Evolutionary conservation across 1,140 invertebrate species (phyloP), one percentile per base, ranked within the genome.

Genomic region (Pachyrhynchus sulphureomaculatus): DNA sequence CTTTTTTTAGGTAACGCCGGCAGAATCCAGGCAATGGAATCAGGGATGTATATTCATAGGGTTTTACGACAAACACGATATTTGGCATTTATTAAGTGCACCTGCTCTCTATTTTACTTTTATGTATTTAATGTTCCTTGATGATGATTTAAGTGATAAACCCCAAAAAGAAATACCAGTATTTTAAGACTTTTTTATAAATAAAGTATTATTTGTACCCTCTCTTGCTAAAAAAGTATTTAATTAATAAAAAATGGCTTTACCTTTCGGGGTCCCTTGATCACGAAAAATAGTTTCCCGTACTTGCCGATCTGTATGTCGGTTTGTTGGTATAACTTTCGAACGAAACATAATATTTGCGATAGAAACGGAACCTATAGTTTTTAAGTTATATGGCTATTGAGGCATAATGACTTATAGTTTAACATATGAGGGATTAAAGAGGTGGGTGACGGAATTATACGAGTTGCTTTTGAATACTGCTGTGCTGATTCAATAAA

Each of bases 31-130:
- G 62, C 79, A 81, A 44, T 79, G 79, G 52, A 90, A 90, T 68
- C 75, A 80, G 44, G 77, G 79, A 12, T 90, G 88, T 69, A 73
- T 84, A 13, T 62, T 88, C n/a, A 66, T 88, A 26, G 70, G 82
- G 39, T 89, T 89, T 67, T 89, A 86, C 73, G 88, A 90, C 71
- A 80, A 80, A 56, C 88, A 89, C 74, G 87, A 89, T 64, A 77
- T 88, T 13, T 90, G 88, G 88, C 88, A 89, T 73, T 83, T 89
- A 69, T 71, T 89, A 8, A 88, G 87, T 18, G 83, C 87, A 12
- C 77, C 81, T 24, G 83, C 81, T 48, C 78, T 90, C 68, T 89
- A 88, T 72, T 84, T 88, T 68, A 86, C 83, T 17, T 89, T 89
- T 68, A 81, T 84, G 78, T 80, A 81, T 44, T 49, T 76, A n/a